Base-by-base conservation (phyloP, 1,140 invertebrate genomes). In the Cepaea nemoralis region DNA sequence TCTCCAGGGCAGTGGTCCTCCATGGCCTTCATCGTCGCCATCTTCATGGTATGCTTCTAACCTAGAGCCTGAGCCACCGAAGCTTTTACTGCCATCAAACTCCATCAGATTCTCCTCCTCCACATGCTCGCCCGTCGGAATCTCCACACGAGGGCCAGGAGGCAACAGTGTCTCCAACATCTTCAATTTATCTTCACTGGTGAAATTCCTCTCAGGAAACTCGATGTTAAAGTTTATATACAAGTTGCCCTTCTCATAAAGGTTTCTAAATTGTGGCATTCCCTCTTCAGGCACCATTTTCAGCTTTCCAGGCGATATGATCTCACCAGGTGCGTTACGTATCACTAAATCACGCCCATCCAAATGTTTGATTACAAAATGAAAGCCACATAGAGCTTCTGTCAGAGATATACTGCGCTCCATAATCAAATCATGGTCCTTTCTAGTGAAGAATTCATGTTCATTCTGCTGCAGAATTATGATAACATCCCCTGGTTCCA, bases 181-280 rank as follows among this genome's bases (percentile, higher is more conserved):
- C 86, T 89, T 89, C 88, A 98, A 94, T 84, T 95, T 90, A 88
- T 94, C 93, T 45, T 94, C 93, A 82, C 94, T 93, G 88, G 98
- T 94, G 76, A 93, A 92, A 81, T 94, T 94, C 85, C 95, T 95
- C 83, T 94, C 93, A 8, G 98, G 98, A 93, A 99, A 99, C 86
- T 95, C 94, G 55, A 99, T 96, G 84, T 95, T 91, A 91, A 99
- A 99, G 88, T 98, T 96, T 83, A 99, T 95, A 83, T 98, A 95
- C 16, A 99, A 93, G 84, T 95, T 95, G 67, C 99, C 99, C 89
- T 97, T 98, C 88, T 99, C 97, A 91, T 98, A 97, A 42, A 98
- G 98, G 93, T 98, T 98, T 91, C 96, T 97, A 89, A 97, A 97
- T 79, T 95, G 94, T 0, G 99, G 99, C 98, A 99, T 99, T 82